These are phyloP conservation scores for Schizaphis graminum DNA, from an alignment of 2,888 invertebrate genomes.

Conservation along the genomic window DNA sequence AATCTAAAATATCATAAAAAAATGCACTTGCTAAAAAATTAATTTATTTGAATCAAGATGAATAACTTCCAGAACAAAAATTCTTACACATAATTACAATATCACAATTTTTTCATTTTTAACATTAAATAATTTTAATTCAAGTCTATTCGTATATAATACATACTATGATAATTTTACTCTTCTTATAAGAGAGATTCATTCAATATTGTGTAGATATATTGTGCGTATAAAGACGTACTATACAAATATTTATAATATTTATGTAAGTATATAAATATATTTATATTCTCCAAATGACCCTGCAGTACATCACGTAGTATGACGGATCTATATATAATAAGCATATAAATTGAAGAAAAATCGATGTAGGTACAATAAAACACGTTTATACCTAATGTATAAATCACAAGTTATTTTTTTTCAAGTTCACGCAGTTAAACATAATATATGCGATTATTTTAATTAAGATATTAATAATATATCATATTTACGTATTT, in stretches of 20 bases:
- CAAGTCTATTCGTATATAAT: background rate
- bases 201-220: background rate
- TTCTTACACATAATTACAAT: background rate
- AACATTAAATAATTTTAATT: background rate
- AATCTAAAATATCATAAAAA: background rate
- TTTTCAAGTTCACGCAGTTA: slow-evolving; percentile 2
- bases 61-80: background rate
- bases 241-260: background rate
- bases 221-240: background rate
- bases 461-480: background rate
- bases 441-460: slow-evolving; percentile 14
- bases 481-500: background rate
- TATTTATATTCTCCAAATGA: slow-evolving; percentile 20
- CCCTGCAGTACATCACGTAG: slow-evolving; percentile 37
- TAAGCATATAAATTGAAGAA: slow-evolving; percentile 31
- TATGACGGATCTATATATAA: slow-evolving; percentile 45
- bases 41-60: background rate
- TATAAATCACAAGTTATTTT: background rate
- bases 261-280: background rate
- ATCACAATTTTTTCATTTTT: background rate
- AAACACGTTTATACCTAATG: background rate
- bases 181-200: background rate
- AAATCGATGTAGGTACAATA: background rate
- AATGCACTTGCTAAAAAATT: background rate
- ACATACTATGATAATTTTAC: background rate